Evolutionary conservation across 1,140 invertebrate genomes (phyloP).

Genomic region (Trichomalopsis sarcophagae): DNA sequence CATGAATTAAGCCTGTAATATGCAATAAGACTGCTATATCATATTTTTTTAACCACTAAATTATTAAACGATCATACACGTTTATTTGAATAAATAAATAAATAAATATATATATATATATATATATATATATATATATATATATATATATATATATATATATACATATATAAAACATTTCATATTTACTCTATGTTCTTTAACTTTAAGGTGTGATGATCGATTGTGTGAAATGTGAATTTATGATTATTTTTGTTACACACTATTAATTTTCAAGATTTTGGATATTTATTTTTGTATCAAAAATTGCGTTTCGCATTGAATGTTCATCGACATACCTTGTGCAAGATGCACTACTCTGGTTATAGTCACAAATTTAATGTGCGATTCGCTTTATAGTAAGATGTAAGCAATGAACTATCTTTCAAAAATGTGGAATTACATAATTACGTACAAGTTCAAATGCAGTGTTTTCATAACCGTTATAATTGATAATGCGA

Average conservation of each 20-base stretch:
- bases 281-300: constrained; percentile 38
- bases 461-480: constrained; percentile 4
- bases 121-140: too few relatives aligned
- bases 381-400: constrained; percentile 25
- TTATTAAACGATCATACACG: constrained; percentile 46
- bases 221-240: constrained; percentile 23
- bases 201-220: constrained; percentile 45
- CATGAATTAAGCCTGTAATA: constrained; percentile 48
- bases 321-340: constrained; percentile 41
- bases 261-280: constrained; percentile 25
- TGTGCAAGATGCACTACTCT: constrained; percentile 29
- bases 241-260: constrained; percentile 35
- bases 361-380: constrained; percentile 39
- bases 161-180: background rate
- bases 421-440: constrained; percentile 25
- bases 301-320: constrained; percentile 43
- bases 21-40: constrained; percentile 51
- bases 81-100: constrained; percentile 42
- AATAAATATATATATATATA: too few relatives aligned
- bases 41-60: constrained; percentile 51
- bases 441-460: constrained; percentile 38
- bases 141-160: too few relatives aligned
- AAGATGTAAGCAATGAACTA: constrained; percentile 35
- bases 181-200: constrained; percentile 44
- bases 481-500: background rate